These are phyloP conservation scores for Scrobipalpa atriplicella DNA, from an alignment of 2,888 invertebrate species.

Conservation along the genomic window DNA sequence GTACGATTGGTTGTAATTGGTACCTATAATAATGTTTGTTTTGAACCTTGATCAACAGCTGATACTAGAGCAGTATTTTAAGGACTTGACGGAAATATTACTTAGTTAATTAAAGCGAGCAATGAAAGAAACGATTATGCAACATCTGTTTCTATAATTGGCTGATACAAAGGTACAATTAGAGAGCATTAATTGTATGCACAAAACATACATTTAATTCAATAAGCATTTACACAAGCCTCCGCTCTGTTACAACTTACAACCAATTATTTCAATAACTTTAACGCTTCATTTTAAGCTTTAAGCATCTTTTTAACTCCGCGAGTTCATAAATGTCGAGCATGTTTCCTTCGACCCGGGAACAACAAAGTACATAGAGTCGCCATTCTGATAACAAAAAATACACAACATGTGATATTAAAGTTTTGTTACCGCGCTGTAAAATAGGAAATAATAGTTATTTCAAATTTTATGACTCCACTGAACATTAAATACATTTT, in stretches of 20 bases:
- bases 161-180: slow-evolving; percentile 1
- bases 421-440: slow-evolving; percentile 59
- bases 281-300: slow-evolving; percentile 39
- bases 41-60: slow-evolving; percentile 11
- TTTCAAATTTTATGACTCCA: slow-evolving; percentile 16
- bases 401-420: slow-evolving; percentile 50
- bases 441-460: slow-evolving; percentile 52
- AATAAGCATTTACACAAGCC: slow-evolving; percentile 28
- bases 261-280: slow-evolving; percentile 39
- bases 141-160: slow-evolving; percentile 28
- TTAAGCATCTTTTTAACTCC: slow-evolving; percentile 39
- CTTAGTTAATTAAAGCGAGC: background rate
- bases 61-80: background rate
- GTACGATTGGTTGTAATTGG: slow-evolving; percentile 4
- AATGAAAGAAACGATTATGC: slow-evolving; percentile 24
- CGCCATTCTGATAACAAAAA: slow-evolving; percentile 51
- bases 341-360: slow-evolving; percentile 36
- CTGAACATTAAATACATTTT: slow-evolving; percentile 48
- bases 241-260: slow-evolving; percentile 30
- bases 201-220: slow-evolving; percentile 27
- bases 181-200: slow-evolving; percentile 23
- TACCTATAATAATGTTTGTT: slow-evolving; percentile 9
- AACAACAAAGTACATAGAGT: slow-evolving; percentile 40
- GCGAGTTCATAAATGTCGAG: slow-evolving; percentile 45
- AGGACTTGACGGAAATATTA: slow-evolving; percentile 1